phyloP scores from a whole-genome alignment of 2,888 invertebrate genomes.

The Melipona beecheii region DNA sequence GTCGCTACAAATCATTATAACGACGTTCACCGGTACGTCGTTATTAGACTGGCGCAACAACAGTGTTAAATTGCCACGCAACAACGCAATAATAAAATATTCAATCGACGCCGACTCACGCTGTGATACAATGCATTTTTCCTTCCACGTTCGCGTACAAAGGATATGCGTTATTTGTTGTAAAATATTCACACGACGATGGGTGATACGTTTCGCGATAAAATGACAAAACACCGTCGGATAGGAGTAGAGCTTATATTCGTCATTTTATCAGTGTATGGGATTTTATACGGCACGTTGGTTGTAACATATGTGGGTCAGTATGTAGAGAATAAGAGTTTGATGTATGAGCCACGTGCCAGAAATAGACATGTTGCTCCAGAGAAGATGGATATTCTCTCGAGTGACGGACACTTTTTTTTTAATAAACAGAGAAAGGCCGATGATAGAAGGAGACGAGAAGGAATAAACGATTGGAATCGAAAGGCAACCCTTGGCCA shows the following conservation, averaged over 20 bases:
- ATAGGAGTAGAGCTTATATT: conserved; percentile 29
- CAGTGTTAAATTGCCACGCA: neutral
- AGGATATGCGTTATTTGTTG: neutral
- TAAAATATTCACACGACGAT: neutral
- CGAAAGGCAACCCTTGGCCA: too few relatives aligned
- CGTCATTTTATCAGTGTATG: conserved; percentile 59
- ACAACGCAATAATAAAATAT: neutral
- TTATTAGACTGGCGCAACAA: neutral
- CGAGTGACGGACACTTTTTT: conserved; percentile 17
- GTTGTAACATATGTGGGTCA: conserved; percentile 64
- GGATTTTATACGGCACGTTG: conserved; percentile 60
- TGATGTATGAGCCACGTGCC: conserved; percentile 50
- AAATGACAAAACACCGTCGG: conserved; percentile 14
- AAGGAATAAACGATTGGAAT: neutral
- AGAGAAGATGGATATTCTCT: conserved; percentile 42
- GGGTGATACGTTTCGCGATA: neutral
- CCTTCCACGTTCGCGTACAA: neutral
- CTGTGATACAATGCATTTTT: neutral
- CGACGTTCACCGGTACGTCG: neutral
- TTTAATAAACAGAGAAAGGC: neutral
- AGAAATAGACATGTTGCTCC: conserved; percentile 56
- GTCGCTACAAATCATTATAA: neutral
- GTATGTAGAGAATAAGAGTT: conserved; percentile 41
- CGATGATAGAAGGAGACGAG: neutral
- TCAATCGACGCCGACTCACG: neutral